A percentile compares a stretch with the other conserved stretches of the same genome.
phyloP scores from a whole-genome alignment of 2,888 invertebrate genomes.

The Tridacna gigas region DNA sequence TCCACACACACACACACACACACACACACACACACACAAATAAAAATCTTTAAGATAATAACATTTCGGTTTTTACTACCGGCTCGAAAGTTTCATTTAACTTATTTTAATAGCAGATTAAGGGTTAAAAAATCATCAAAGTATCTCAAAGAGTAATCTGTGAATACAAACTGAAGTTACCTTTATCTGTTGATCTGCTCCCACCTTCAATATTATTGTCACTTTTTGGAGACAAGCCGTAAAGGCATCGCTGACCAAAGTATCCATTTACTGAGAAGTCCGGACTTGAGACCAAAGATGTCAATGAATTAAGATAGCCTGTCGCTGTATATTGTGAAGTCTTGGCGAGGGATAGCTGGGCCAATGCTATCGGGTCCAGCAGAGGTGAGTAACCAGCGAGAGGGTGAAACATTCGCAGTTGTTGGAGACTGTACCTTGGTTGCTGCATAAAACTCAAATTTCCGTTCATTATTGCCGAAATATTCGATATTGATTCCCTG shows the following conservation, averaged over 20 bases:
- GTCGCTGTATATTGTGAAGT: slow-evolving; percentile 39
- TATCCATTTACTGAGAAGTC: slow-evolving; percentile 34
- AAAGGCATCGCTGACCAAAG: slow-evolving; percentile 13
- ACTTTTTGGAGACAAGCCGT: slow-evolving; percentile 53
- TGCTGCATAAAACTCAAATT: slow-evolving; percentile 57
- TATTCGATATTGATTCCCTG: too few species aligned
- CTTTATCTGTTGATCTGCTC: slow-evolving; percentile 45
- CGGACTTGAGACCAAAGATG: slow-evolving; percentile 46
- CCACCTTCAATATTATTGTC: slow-evolving; percentile 44
- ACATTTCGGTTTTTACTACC: too few species aligned
- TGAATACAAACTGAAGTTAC: slow-evolving; percentile 20
- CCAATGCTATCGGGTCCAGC: slow-evolving; percentile 56
- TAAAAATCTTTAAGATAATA: too few species aligned
- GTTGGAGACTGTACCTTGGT: slow-evolving; percentile 46
- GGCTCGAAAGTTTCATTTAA: too few species aligned
- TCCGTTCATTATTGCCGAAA: slow-evolving; percentile 36
- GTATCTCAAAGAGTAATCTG: too few species aligned
- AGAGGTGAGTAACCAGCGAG: slow-evolving; percentile 58
- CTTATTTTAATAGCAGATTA: too few species aligned
- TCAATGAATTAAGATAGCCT: slow-evolving; percentile 50
- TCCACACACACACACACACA: too few species aligned
- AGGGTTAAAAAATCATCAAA: too few species aligned
- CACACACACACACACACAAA: too few species aligned
- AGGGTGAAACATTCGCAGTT: slow-evolving; percentile 57
- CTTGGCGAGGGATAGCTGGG: slow-evolving; percentile 54